These are phyloP conservation scores for Alloscopus bannaensis DNA, from an alignment of 2,888 invertebrate species.

Conservation along the genomic window DNA sequence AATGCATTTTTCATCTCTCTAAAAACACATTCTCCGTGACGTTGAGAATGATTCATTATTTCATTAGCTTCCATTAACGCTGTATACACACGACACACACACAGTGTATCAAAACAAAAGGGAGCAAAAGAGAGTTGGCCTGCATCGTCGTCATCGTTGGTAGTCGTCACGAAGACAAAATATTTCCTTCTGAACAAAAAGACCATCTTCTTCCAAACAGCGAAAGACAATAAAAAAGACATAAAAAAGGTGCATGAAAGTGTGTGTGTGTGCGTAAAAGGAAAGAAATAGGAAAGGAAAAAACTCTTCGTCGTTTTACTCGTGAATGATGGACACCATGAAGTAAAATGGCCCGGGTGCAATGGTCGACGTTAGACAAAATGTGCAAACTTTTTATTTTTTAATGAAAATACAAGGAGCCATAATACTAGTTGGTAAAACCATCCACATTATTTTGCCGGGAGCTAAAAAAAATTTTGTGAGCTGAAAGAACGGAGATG, in stretches of 20 bases:
- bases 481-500: no score
- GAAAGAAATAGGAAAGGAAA: no score
- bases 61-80: slow-evolving; percentile 20
- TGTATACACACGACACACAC: no score
- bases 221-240: slow-evolving; percentile 36
- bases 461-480: no score
- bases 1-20: not conserved
- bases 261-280: no score
- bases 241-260: slow-evolving; percentile 9
- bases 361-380: slow-evolving; percentile 26
- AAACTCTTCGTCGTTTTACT: no score
- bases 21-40: slow-evolving; percentile 12
- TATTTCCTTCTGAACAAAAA: slow-evolving; percentile 11
- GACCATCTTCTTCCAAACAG: not conserved
- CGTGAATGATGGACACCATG: slow-evolving; percentile 28
- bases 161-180: slow-evolving; percentile 24
- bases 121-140: not conserved
- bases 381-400: no score
- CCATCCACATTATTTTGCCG: no score
- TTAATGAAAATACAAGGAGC: not conserved
- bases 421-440: no score
- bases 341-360: slow-evolving; percentile 27
- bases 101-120: no score
- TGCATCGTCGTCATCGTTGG: slow-evolving; percentile 23
- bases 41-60: slow-evolving; percentile 14